These are phyloP conservation scores for Siniperca undulata DNA, from an alignment of 2,797 vertebrate genomes.

Conservation along the genomic window DNA sequence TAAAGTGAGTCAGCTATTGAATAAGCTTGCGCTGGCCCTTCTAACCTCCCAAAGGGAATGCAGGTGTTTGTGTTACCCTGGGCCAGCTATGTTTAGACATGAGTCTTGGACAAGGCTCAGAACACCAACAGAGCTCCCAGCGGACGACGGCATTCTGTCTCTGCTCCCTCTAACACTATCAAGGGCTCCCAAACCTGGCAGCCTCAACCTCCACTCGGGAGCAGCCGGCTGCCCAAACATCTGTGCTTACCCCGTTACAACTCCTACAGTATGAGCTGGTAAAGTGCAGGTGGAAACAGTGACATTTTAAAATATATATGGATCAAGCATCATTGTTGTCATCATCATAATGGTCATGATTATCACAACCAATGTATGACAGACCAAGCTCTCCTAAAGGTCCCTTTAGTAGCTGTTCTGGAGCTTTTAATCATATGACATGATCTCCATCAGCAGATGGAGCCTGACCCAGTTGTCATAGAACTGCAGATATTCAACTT, in stretches of 20 bases:
- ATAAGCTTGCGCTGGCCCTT: conserved; percentile 60
- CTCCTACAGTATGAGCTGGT: conserved; percentile 36
- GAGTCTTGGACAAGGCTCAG: conserved; percentile 75
- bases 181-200: conserved; percentile 69
- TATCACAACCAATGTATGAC: neutral
- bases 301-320: conserved; percentile 7
- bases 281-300: conserved; percentile 30
- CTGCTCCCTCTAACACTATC: conserved; percentile 58
- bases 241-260: conserved; percentile 55
- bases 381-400: neutral
- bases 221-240: conserved; percentile 67
- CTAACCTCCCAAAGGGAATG: conserved; percentile 74
- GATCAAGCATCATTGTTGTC: neutral
- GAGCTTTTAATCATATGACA: neutral
- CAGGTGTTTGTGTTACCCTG: conserved; percentile 79
- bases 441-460: neutral
- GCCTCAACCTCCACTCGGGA: conserved; percentile 54
- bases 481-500: neutral
- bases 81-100: conserved; percentile 79
- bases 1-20: conserved; percentile 76
- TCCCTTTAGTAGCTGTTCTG: neutral
- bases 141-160: conserved; percentile 63
- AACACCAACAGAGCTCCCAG: conserved; percentile 66
- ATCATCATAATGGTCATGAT: neutral
- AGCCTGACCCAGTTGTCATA: neutral